Base-by-base conservation (phyloP, 2,888 invertebrate species). In the Onchidella celtica region DNA sequence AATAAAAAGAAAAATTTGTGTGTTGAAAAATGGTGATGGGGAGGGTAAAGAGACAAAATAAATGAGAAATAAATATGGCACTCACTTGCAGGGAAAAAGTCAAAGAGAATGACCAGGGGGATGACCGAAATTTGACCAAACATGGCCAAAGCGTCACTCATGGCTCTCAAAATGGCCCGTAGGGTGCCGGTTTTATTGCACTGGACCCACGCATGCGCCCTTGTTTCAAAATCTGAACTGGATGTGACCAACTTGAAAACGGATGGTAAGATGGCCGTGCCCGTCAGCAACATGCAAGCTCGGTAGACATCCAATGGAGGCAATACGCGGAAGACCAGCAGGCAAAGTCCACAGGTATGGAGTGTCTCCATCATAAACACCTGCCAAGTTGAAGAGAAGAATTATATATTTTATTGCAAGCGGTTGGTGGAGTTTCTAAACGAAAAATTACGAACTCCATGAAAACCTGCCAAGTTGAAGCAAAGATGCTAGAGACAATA, bases 241-340 rank as follows among this genome's bases (percentile, higher is more conserved):
- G 77, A 32, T 61, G 75, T 73, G 65, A 36, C 65, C 38, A 76
- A n/a, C 70, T 88, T 89, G 34, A 91, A 82, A 34, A 92, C 72
- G 34, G 89, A 86, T 0, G 93, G 92, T 3, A 92, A 61, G 9
- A 90, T 84, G 47, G 88, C 89, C 0, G 88, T 86, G 6, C 88
- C 87, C 63, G 86, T 88, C 83, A 93, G 84, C 4, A 92, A 76
- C 36, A 92, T 84, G 0, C 91, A 84, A 1, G 89, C 91, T 11
- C 88, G 87, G 11, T 89, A 85, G 63, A 90, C 86, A 83, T 91
- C 89, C 66, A 90, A 79, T 24, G 88, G 86, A 14, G 91, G 91
- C 32, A 92, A 84, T 21, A 92, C 85, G 17, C 89, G 85, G 81
- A 91, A 92, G 36, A 91, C 88, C 47, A 93, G 85, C 3, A 91